phyloP scores from a whole-genome alignment of 2,113 vertebrate genomes.

The Chlorocebus sabaeus region DNA sequence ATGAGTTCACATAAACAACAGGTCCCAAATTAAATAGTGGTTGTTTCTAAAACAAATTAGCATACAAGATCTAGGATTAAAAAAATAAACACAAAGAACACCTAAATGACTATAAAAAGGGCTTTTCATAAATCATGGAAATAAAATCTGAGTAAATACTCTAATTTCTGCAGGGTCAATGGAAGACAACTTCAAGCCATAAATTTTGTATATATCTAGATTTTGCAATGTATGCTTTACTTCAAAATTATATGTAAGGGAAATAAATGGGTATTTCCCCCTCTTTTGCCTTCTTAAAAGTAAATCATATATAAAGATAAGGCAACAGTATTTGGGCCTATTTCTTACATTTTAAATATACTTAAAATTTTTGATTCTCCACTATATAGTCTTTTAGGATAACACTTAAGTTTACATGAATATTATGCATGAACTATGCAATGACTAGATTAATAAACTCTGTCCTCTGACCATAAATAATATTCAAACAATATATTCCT shows the following conservation, averaged over 20 bases:
- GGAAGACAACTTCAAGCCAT: background rate
- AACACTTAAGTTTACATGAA: background rate
- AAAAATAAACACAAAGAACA: background rate
- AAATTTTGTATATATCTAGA: background rate
- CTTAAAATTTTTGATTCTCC: conserved; percentile 15
- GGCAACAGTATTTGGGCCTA: conserved; percentile 15
- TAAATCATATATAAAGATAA: conserved; percentile 28
- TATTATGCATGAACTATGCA: background rate
- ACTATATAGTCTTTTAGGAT: background rate
- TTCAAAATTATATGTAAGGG: conserved; percentile 18
- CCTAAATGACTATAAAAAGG: background rate
- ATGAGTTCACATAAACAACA: conserved; percentile 10
- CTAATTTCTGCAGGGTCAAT: background rate
- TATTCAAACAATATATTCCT: background rate
- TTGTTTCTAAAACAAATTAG: conserved; percentile 41
- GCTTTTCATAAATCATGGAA: conserved; percentile 19
- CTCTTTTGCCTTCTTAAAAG: background rate
- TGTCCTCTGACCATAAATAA: background rate
- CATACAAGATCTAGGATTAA: background rate
- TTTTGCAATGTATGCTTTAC: background rate
- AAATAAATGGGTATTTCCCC: background rate
- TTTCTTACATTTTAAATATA: conserved; percentile 27
- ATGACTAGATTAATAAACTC: conserved; percentile 13
- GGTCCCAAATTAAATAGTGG: background rate
- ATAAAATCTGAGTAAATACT: conserved; percentile 12